Base-by-base conservation (phyloP, 53 echinoderm and acorn worm species). In the Patiria pectinifera region DNA sequence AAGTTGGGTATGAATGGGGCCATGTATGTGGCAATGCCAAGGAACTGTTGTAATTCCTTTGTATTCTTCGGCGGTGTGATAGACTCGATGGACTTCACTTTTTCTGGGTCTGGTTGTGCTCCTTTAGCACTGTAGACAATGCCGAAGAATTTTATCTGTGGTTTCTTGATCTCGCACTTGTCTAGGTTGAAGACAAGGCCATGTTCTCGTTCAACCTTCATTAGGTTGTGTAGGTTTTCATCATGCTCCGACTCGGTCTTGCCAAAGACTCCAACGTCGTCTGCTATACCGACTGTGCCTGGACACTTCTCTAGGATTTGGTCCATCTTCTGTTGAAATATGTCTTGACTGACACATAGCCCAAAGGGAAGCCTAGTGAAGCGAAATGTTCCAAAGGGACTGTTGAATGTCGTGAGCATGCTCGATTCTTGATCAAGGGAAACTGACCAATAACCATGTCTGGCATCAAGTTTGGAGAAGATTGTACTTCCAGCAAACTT, bases 401-500 rank as follows among this genome's bases (percentile, higher is more conserved):
- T 93, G 82, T 95, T 96, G 91, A 96, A 96, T 26, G 96, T 95
- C 5, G 96, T 95, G 23, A 95, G 86, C 43, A 63, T 81, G 79
- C 86, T 94, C 11, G 92, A 94, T 24, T 83, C 71, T 43, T 86
- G 25, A 83, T 93, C 93, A 26, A 93, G 82, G 69, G 82, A 62
- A 62, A 95, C 81, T 83, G 95, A 95, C 95, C 95, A 93, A 61
- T 95, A 95, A n/a, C 93, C 95, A 89, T 96, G 93, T 80, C 86
- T 71, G 48, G 96, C 96, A 85, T 96, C 96, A 63, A 96, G 44
- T 83, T 91, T 96, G 45, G 89, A 88, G 92, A 95, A 96, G 35
- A 91, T 21, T 72, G 45, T 78, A 35, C 79, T 84, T 43, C 89
- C 89, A 4, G 82, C 80, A 71, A 96, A 92, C 80, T 92, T 83